Base-by-base conservation (phyloP, 2,888 invertebrate species). In the Anorthoa munda region DNA sequence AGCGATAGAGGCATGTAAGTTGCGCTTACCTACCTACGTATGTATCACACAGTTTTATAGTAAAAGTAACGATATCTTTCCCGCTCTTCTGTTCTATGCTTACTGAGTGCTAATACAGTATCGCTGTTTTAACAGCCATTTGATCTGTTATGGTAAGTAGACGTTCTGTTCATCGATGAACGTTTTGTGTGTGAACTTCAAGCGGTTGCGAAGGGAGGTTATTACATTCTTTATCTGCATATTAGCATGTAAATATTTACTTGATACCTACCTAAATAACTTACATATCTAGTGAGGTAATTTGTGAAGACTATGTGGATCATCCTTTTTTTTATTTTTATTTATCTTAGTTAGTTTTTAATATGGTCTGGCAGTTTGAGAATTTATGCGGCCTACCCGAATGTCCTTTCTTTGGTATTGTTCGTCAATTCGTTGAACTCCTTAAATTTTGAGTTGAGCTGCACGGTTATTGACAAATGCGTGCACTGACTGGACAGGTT, bases 61-160 rank as follows among this genome's bases (percentile, higher is more conserved):
- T 77, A 82, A 75, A 61, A 70, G 77, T 76, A 82, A 81, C 66
- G 75, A 67, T 45, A 18, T 81, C 74, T 72, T 84, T 83, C 65
- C 85, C 84, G 81, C 75, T 81, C 79, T 81, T 83, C 61, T 78
- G 73, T 79, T 76, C 79, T 80, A 67, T 39, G 78, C 79, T 87
- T 86, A 84, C 88, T 88, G 84, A 83, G 78, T 73, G 77, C 86
- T 85, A 84, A 88, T 83, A 89, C 89, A 82, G 60, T 39, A 55
- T 56, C 56, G 50, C n/a, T 31, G 15, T n/a, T 66, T 50, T 50
- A 56, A 18, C 46, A 61, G 23, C 39, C 53, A 64, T 58, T 50
- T 64, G 18, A 26, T 64, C 64, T 73, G 53, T 60, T 60, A 72
- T 74, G 21, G 50, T 63, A 45, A 58, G 4, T 21, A 53, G 58